Evolutionary conservation across 2,888 invertebrate species (phyloP).

Genomic region (Polymixis flavicincta): DNA sequence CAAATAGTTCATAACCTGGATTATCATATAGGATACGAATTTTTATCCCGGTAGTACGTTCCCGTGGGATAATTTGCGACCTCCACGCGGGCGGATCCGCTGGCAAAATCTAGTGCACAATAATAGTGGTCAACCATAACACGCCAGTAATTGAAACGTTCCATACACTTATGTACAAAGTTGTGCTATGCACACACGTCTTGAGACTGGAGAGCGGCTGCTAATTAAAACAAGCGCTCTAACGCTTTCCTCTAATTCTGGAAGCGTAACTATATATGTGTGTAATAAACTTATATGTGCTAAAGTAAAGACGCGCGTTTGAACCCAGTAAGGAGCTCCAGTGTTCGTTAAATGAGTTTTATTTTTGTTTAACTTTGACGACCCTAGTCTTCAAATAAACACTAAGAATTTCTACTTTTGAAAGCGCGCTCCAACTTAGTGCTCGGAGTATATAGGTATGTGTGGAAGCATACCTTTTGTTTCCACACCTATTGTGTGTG

Average conservation of each 20-base stretch:
- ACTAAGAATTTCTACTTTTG: slow-evolving; percentile 38
- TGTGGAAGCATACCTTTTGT: slow-evolving; percentile 37
- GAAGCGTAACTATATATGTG: slow-evolving; percentile 48
- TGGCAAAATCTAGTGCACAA: slow-evolving; percentile 8
- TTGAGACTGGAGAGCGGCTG: slow-evolving; percentile 53
- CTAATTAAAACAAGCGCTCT: slow-evolving; percentile 68
- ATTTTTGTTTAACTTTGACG: slow-evolving; percentile 59
- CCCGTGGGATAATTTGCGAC: too few species aligned
- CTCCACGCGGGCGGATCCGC: too few species aligned
- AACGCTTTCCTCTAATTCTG: slow-evolving; percentile 64
- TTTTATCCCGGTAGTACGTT: too few species aligned
- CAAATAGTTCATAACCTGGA: too few species aligned
- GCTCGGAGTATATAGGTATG: slow-evolving; percentile 1
- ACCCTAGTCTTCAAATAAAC: slow-evolving; percentile 45
- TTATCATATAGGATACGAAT: too few species aligned
- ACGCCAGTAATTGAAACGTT: slow-evolving; percentile 54
- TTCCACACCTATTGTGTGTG: slow-evolving; percentile 41
- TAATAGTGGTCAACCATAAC: slow-evolving; percentile 46
- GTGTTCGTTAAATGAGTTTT: slow-evolving; percentile 57
- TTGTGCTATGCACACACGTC: slow-evolving; percentile 57
- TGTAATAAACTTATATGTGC: slow-evolving; percentile 61
- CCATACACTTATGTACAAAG: slow-evolving; percentile 51
- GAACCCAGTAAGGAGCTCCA: slow-evolving; percentile 35
- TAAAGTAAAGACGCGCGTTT: slow-evolving; percentile 58
- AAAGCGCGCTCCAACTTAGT: slow-evolving; percentile 31